Evolutionary conservation across 2,797 vertebrate genomes (phyloP).

Genomic region (Gallinago stenura): DNA sequence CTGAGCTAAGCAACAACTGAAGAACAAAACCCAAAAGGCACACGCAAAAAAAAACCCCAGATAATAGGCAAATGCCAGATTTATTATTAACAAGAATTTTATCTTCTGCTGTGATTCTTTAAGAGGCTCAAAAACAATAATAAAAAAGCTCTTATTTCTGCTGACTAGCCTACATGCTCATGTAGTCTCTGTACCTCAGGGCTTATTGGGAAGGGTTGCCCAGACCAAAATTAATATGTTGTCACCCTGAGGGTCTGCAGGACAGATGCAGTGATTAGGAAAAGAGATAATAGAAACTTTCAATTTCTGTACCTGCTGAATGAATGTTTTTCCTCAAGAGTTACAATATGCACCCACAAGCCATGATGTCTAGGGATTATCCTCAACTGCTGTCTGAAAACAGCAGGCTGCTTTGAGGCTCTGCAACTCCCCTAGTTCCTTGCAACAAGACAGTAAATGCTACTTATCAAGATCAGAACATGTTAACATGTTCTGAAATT

Average conservation of each 20-base stretch:
- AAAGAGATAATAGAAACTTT: not conserved
- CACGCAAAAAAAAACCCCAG: not conserved
- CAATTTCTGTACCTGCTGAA: not conserved
- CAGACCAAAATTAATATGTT: not conserved
- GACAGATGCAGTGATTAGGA: not conserved
- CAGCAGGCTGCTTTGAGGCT: not conserved
- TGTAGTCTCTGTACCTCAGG: not conserved
- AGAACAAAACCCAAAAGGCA: not conserved
- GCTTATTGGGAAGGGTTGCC: not conserved
- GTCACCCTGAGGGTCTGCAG: not conserved
- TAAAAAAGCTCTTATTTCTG: not conserved
- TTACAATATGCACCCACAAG: not conserved
- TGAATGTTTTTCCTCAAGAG: not conserved
- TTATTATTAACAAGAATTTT: conserved; percentile 17
- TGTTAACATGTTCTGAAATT: not conserved
- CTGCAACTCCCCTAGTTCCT: not conserved
- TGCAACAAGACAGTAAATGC: not conserved
- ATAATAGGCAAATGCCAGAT: not conserved
- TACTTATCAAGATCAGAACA: not conserved
- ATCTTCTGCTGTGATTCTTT: not conserved
- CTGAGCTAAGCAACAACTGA: not conserved
- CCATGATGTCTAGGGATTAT: not conserved
- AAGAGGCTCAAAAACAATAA: conserved; percentile 14
- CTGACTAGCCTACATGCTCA: not conserved
- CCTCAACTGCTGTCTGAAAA: not conserved